Conservation (phyloP, 35 echinoderm and acorn worm genomes). For the Acanthaster planci region DNA sequence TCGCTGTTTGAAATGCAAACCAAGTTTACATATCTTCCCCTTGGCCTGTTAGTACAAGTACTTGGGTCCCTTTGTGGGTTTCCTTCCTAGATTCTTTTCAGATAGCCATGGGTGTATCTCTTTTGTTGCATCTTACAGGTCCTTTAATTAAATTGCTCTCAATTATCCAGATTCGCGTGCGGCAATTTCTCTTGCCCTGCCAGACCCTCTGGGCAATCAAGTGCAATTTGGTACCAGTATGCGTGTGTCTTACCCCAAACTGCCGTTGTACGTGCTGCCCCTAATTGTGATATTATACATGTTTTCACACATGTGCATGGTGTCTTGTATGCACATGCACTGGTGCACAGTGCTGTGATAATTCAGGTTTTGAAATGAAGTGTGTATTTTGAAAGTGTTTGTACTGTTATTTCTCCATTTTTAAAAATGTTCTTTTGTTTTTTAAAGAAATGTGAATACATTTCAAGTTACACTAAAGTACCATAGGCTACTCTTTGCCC, state of each 20-base stretch:
- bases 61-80: conserved; percentile 3
- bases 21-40: too few species aligned
- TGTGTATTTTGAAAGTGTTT: too few species aligned
- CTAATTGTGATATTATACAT: not conserved
- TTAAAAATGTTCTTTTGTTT: too few species aligned
- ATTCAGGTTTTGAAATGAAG: too few species aligned
- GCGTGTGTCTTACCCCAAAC: not conserved
- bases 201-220: conserved; percentile 14
- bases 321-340: not conserved
- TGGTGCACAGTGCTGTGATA: too few species aligned
- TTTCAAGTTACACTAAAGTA: too few species aligned
- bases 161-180: conserved; percentile 19
- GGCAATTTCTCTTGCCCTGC: conserved; percentile 3
- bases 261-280: not conserved
- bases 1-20: too few species aligned
- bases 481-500: too few species aligned
- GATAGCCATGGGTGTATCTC: conserved; percentile 25
- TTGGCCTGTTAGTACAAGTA: not conserved
- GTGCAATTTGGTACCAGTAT: not conserved
- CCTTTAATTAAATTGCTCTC: conserved; percentile 29
- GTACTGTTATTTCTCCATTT: too few species aligned
- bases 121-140: conserved; percentile 22
- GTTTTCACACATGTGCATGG: not conserved
- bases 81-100: not conserved
- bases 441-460: too few species aligned